A percentile compares a stretch with the other conserved stretches of the same genome.
Evolutionary conservation across 2,888 invertebrate genomes (phyloP).

Genomic region (Hyppa rectilinea): DNA sequence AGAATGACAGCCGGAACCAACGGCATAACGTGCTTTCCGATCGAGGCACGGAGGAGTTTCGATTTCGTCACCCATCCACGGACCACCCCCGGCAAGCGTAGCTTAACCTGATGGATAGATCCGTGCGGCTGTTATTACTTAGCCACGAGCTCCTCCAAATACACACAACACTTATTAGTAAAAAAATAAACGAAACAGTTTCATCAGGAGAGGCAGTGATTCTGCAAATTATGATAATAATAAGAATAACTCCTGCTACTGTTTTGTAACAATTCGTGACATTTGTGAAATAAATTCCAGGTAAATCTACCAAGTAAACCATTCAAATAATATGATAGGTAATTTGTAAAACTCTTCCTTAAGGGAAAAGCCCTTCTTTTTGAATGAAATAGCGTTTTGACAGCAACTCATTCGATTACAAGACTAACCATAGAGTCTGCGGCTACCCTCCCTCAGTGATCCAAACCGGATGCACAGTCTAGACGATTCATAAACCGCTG

Average conservation of each 20-base stretch:
- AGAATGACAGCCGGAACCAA: no score
- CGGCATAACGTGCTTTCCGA: no score
- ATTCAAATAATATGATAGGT: neutral
- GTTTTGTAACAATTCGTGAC: no score
- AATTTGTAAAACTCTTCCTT: neutral
- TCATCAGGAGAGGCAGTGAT: neutral
- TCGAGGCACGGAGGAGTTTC: no score
- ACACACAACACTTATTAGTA: no score
- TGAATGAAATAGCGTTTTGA: constrained; percentile 1
- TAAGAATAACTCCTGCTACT: neutral
- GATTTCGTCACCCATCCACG: no score
- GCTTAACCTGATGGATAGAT: no score
- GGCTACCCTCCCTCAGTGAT: constrained; percentile 10
- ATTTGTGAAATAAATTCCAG: neutral
- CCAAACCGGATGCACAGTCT: constrained; percentile 49
- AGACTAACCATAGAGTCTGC: constrained; percentile 25
- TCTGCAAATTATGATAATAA: neutral
- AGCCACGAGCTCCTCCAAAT: no score
- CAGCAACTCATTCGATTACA: constrained; percentile 6
- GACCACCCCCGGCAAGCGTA: no score
- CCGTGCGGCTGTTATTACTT: no score
- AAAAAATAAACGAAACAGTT: neutral
- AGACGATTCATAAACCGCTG: constrained; percentile 48
- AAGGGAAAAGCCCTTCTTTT: neutral
- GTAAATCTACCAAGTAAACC: neutral